Percentiles rank a stretch among this genome's conserved stretches.
phyloP scores from a whole-genome alignment of 2,888 invertebrate genomes.

The Nomada hirtipes region DNA sequence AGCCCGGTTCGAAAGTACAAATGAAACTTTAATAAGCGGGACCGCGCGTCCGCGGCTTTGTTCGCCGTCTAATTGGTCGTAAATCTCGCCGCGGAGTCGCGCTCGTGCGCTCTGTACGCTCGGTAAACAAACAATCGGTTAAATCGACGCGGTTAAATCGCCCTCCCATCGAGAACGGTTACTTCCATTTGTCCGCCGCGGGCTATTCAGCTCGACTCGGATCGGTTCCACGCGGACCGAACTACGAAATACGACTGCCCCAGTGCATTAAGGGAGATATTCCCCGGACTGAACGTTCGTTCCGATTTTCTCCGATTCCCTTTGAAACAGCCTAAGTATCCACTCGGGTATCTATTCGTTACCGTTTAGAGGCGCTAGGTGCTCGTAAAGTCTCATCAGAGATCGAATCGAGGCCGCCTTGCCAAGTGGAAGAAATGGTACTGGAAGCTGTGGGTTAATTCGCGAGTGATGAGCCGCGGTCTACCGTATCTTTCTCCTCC shows the following conservation, averaged over 20 bases:
- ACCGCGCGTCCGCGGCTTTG: conserved; percentile 30
- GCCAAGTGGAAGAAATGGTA: conserved; percentile 69
- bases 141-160: conserved; percentile 38
- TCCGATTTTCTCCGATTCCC: conserved; percentile 56
- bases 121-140: conserved; percentile 41
- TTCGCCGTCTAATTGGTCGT: conserved; percentile 44
- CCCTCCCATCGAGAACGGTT: not conserved
- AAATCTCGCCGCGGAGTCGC: conserved; percentile 28
- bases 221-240: not conserved
- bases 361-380: conserved; percentile 68
- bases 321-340: conserved; percentile 24
- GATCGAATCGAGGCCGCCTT: conserved; percentile 71
- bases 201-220: conserved; percentile 24
- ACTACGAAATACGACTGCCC: conserved; percentile 9
- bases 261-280: not conserved
- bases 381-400: conserved; percentile 77
- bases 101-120: not conserved
- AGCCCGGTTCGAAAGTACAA: conserved; percentile 34
- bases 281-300: conserved; percentile 35
- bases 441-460: conserved; percentile 77
- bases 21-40: conserved; percentile 46
- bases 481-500: conserved; percentile 42
- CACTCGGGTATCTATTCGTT: conserved; percentile 65
- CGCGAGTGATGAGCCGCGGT: conserved; percentile 76
- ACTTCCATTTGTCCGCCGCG: conserved; percentile 38